Evolutionary conservation across 2,113 vertebrate genomes (phyloP).

Genomic region (Scolopax mira): DNA sequence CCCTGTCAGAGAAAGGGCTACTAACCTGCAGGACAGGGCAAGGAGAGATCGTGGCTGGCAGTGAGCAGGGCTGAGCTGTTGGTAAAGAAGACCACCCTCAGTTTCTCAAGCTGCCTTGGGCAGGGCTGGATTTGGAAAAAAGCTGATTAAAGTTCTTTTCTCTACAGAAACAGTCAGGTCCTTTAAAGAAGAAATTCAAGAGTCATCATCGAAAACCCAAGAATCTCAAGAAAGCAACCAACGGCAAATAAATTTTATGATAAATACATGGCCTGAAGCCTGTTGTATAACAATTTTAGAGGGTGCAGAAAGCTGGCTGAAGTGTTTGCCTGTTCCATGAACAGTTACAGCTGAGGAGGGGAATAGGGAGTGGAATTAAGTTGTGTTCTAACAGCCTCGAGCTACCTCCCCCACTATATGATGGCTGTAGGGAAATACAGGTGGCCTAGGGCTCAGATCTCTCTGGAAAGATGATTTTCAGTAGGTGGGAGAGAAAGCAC

Average conservation of each 20-base stretch:
- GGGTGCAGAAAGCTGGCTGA: not conserved
- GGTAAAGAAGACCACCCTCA: not conserved
- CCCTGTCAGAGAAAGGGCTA: not conserved
- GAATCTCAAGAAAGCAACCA: slow-evolving; percentile 24
- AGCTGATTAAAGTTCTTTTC: not conserved
- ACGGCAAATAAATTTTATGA: not conserved
- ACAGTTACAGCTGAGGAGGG: not conserved
- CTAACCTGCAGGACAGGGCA: not conserved
- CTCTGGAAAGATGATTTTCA: not conserved
- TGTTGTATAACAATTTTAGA: not conserved
- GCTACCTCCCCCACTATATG: not conserved
- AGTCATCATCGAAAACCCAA: slow-evolving; percentile 27
- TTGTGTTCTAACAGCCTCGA: not conserved
- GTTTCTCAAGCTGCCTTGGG: not conserved
- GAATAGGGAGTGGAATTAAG: not conserved
- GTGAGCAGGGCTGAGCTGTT: rapidly evolving
- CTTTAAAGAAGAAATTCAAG: slow-evolving; percentile 65
- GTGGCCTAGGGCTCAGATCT: not conserved
- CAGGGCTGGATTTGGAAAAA: not conserved
- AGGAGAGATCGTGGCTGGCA: not conserved
- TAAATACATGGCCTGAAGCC: not conserved
- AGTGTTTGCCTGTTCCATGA: not conserved
- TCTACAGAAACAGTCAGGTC: slow-evolving; percentile 58
- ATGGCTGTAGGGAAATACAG: not conserved
- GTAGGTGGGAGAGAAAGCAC: not conserved